Conservation (phyloP, 2,888 invertebrate genomes). For the Sphaerophoria taeniata region DNA sequence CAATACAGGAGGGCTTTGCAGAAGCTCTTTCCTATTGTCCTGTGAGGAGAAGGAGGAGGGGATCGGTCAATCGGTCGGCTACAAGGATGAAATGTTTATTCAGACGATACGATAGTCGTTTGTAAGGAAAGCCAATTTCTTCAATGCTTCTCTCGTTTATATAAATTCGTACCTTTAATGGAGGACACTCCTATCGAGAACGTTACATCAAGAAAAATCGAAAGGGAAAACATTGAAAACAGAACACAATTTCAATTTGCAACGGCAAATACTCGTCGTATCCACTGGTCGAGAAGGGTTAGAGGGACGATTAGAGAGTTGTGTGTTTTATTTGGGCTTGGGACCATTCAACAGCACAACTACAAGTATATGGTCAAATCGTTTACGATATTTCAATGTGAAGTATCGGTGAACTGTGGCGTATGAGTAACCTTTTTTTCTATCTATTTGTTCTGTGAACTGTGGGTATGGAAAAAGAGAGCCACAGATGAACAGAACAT, state of each 20-base stretch:
- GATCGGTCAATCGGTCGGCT: neutral
- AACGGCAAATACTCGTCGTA: conserved; percentile 52
- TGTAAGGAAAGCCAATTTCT: conserved; percentile 57
- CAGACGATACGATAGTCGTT: conserved; percentile 49
- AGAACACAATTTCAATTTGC: conserved; percentile 74
- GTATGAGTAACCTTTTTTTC: conserved; percentile 55
- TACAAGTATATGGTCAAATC: conserved; percentile 16
- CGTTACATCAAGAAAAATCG: conserved; percentile 27
- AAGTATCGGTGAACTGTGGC: conserved; percentile 51
- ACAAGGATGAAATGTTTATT: conserved; percentile 54
- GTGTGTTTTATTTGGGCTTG: conserved; percentile 13
- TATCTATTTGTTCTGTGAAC: conserved; percentile 7
- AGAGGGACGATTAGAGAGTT: conserved; percentile 2
- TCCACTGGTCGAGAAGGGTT: conserved; percentile 46
- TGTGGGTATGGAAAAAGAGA: neutral
- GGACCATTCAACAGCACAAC: neutral
- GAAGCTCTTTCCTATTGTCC: conserved; percentile 6
- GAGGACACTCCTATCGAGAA: conserved; percentile 56
- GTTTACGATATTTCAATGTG: conserved; percentile 64
- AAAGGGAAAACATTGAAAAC: conserved; percentile 70
- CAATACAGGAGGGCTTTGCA: neutral
- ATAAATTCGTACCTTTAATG: conserved; percentile 56
- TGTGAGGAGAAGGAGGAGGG: neutral
- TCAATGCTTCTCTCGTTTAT: conserved; percentile 32
- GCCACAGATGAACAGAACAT: neutral